Conservation (phyloP, 2,113 vertebrate species). For the Forbesichthys papilliferus region DNA sequence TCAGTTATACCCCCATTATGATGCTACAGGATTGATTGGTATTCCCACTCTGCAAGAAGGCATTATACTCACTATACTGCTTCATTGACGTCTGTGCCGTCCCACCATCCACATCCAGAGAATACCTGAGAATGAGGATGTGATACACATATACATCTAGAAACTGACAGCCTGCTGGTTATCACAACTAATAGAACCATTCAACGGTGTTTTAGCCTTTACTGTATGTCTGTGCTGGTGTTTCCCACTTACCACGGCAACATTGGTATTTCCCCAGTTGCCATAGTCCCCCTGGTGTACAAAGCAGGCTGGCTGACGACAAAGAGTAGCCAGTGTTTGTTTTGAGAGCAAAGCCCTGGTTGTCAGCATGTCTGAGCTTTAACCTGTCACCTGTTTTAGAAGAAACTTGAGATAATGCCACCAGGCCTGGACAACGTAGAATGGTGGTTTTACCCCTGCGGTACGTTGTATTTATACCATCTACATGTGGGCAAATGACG, state of each 20-base stretch:
- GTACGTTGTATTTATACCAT: slow-evolving; percentile 57
- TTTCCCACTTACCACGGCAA: slow-evolving; percentile 69
- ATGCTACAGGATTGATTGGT: neutral
- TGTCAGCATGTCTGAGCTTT: slow-evolving; percentile 58
- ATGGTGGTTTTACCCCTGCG: slow-evolving; percentile 3
- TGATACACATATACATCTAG: slow-evolving; percentile 2
- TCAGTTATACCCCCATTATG: slow-evolving; percentile 8
- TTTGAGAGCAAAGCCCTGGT: slow-evolving; percentile 66
- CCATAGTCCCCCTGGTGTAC: slow-evolving; percentile 71
- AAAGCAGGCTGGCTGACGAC: slow-evolving; percentile 69
- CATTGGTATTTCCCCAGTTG: slow-evolving; percentile 75
- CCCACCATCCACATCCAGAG: slow-evolving; percentile 77
- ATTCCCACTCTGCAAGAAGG: slow-evolving; percentile 1
- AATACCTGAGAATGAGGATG: slow-evolving; percentile 62
- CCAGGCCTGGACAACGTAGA: slow-evolving; percentile 32
- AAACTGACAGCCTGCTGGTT: neutral
- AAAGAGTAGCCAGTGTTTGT: slow-evolving; percentile 53
- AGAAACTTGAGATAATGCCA: neutral
- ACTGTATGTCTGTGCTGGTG: neutral
- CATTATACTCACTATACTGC: slow-evolving; percentile 71
- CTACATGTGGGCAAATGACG: slow-evolving; percentile 38
- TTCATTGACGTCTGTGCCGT: slow-evolving; percentile 76
- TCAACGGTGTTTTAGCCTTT: neutral
- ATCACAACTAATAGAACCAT: neutral
- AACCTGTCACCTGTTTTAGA: slow-evolving; percentile 2